Conservation (phyloP, 2,888 invertebrate species). For the Drosophila meridiana region DNA sequence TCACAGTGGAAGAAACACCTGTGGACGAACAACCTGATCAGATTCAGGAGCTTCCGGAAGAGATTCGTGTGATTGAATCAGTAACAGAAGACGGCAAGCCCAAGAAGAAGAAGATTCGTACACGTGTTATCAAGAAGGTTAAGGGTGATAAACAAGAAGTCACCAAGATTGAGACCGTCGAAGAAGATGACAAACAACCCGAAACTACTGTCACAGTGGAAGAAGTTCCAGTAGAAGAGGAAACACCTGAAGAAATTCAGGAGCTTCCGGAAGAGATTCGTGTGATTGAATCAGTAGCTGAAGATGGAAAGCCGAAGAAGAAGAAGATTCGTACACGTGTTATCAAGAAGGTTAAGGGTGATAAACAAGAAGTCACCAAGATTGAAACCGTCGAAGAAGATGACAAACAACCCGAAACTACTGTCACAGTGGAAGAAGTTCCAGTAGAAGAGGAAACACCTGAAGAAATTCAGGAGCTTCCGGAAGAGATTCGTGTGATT, state of each 20-base stretch:
- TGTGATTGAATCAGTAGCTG: not conserved
- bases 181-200: slow-evolving; percentile 15
- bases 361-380: slow-evolving; percentile 1
- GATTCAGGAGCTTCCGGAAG: slow-evolving; percentile 1
- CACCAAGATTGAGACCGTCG: slow-evolving; percentile 22
- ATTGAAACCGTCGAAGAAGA: slow-evolving; percentile 11
- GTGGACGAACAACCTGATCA: too few species aligned
- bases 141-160: slow-evolving; percentile 16
- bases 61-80: slow-evolving; percentile 4
- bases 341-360: slow-evolving; percentile 6
- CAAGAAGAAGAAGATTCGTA: slow-evolving; percentile 10
- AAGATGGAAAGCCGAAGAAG: slow-evolving; percentile 5
- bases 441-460: not conserved
- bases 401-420: slow-evolving; percentile 17
- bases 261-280: slow-evolving; percentile 10
- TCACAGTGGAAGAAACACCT: too few species aligned
- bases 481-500: slow-evolving; percentile 6
- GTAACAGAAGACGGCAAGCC: not conserved
- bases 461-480: slow-evolving; percentile 1
- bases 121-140: slow-evolving; percentile 27
- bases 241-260: not conserved
- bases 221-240: slow-evolving; percentile 1
- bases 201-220: slow-evolving; percentile 8
- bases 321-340: slow-evolving; percentile 10
- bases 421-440: slow-evolving; percentile 2